Conservation (phyloP, 1,140 invertebrate genomes). For the Hetaerina americana region DNA sequence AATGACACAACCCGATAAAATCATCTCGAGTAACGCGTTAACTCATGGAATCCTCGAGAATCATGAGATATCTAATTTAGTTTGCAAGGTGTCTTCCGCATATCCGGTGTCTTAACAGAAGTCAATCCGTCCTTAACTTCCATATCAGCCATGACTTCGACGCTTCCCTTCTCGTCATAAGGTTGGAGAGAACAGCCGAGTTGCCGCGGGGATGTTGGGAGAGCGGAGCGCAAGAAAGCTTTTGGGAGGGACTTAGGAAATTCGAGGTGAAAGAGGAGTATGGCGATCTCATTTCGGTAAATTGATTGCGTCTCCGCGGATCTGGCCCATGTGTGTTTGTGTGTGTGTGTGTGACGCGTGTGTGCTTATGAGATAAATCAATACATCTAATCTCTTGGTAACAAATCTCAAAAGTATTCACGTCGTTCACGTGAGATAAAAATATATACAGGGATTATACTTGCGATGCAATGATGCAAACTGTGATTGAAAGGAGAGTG, state of each 20-base stretch:
- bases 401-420: too few relatives aligned
- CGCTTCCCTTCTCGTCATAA: neutral
- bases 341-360: neutral
- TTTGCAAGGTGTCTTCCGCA: neutral
- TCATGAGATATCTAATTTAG: neutral
- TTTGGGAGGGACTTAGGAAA: too few relatives aligned
- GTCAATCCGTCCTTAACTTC: neutral
- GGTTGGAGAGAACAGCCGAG: neutral
- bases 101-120: neutral
- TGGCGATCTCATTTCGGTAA: neutral
- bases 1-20: neutral
- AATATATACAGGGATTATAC: too few relatives aligned
- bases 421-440: too few relatives aligned
- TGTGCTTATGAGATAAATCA: too few relatives aligned
- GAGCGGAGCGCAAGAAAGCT: too few relatives aligned
- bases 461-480: too few relatives aligned
- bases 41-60: neutral
- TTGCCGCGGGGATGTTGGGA: neutral
- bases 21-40: neutral
- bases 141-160: neutral
- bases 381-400: too few relatives aligned
- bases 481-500: too few relatives aligned
- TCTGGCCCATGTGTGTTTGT: neutral
- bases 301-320: neutral
- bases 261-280: neutral